A percentile compares a stretch with the other conserved stretches of the same genome.
Evolutionary conservation across 2,797 vertebrate species (phyloP).

Genomic region (Poeciliopsis presidionis): DNA sequence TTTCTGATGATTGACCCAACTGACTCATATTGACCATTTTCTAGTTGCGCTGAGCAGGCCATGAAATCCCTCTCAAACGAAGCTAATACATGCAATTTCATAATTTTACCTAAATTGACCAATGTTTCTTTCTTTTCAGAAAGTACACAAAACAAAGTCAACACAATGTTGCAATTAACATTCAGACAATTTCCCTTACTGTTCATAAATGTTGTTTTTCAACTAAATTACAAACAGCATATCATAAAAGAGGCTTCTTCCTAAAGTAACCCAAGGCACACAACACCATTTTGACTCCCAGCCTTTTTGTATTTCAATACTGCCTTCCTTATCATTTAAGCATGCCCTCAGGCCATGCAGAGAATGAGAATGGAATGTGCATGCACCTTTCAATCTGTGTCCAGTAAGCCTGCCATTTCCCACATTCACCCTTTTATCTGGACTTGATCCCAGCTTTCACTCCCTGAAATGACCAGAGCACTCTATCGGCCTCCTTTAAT

Average conservation of each 20-base stretch:
- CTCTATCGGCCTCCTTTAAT: conserved; percentile 44
- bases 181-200: conserved; percentile 10
- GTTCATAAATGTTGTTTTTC: conserved; percentile 8
- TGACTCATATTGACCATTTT: conserved; percentile 27
- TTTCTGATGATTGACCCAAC: conserved; percentile 40
- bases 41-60: conserved; percentile 8
- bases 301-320: conserved; percentile 70
- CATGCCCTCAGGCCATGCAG: conserved; percentile 47
- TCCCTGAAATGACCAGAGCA: conserved; percentile 27
- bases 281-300: conserved; percentile 59
- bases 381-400: conserved; percentile 51
- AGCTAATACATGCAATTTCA: background rate
- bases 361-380: conserved; percentile 50
- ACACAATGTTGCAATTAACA: conserved; percentile 6
- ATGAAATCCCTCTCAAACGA: conserved; percentile 16
- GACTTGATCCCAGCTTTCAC: conserved; percentile 40
- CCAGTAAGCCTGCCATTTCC: conserved; percentile 37
- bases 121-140: background rate
- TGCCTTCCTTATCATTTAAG: conserved; percentile 69
- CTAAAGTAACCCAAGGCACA: conserved; percentile 49
- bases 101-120: background rate
- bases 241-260: conserved; percentile 50
- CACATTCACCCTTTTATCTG: conserved; percentile 39
- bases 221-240: conserved; percentile 28
- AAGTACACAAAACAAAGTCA: background rate